Percentiles rank a stretch among this genome's conserved stretches.
Evolutionary conservation across 1,140 invertebrate genomes (phyloP).

Genomic region (Drosophila quadrilineata): DNA sequence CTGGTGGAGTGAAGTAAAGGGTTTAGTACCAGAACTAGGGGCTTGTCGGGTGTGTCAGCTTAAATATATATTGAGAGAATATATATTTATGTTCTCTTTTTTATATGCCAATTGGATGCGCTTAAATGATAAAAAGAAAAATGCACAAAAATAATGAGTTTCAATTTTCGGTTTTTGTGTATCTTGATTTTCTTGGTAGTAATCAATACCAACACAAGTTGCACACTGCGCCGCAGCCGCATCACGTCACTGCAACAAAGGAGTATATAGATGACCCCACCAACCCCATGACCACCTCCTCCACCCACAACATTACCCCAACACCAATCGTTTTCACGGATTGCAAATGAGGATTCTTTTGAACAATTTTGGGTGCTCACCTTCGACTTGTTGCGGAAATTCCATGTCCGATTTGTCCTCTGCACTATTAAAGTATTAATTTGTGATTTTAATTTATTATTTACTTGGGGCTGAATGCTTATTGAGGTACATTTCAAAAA

Average conservation of each 20-base stretch:
- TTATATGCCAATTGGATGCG: slow-evolving; percentile 23
- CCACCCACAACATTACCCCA: background rate
- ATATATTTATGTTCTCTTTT: background rate
- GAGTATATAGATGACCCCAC: slow-evolving; percentile 35
- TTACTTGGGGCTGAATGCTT: no score
- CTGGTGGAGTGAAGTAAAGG: slow-evolving; percentile 35
- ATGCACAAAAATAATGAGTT: slow-evolving; percentile 2
- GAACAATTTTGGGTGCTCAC: slow-evolving; percentile 36
- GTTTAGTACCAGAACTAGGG: background rate
- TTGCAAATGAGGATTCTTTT: background rate
- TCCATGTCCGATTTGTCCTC: slow-evolving; percentile 39
- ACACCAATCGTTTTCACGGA: background rate
- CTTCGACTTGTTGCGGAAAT: slow-evolving; percentile 61
- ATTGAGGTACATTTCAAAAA: slow-evolving; percentile 39
- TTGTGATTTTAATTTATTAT: slow-evolving; percentile 5
- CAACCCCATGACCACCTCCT: slow-evolving; percentile 2
- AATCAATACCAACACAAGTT: slow-evolving; percentile 68
- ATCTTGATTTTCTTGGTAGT: slow-evolving; percentile 63
- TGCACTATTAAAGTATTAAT: slow-evolving; percentile 2
- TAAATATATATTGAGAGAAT: no score
- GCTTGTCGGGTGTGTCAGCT: background rate
- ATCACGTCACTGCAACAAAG: slow-evolving; percentile 72
- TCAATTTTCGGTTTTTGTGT: slow-evolving; percentile 39
- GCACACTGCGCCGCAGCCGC: slow-evolving; percentile 64
- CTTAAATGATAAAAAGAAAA: slow-evolving; percentile 16